Evolutionary conservation across 2,888 invertebrate genomes (phyloP).

Genomic region (Leucoma salicis): DNA sequence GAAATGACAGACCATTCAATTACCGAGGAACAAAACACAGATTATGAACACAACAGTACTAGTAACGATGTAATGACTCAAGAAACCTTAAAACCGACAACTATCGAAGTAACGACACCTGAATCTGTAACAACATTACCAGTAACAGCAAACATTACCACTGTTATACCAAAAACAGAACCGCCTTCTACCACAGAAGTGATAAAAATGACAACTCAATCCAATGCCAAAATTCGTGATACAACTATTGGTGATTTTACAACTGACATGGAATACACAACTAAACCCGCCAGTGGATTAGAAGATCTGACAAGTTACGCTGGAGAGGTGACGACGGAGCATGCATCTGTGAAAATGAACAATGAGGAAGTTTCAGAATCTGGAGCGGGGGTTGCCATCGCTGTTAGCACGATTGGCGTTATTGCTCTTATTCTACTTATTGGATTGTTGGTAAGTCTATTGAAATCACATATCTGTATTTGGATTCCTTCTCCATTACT

Average conservation of each 20-base stretch:
- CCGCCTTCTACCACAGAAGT: slow-evolving; percentile 9
- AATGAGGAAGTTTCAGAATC: slow-evolving; percentile 72
- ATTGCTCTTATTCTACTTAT: slow-evolving; percentile 89
- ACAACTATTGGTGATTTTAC: slow-evolving; percentile 43
- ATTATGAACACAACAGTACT: slow-evolving; percentile 57
- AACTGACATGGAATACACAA: slow-evolving; percentile 41
- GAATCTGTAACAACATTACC: slow-evolving; percentile 14
- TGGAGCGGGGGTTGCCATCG: slow-evolving; percentile 90
- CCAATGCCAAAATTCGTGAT: slow-evolving; percentile 41
- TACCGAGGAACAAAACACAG: slow-evolving; percentile 19
- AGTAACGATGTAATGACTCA: slow-evolving; percentile 63
- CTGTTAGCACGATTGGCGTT: slow-evolving; percentile 90
- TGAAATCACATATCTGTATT: neutral
- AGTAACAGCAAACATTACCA: slow-evolving; percentile 11
- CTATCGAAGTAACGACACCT: slow-evolving; percentile 15
- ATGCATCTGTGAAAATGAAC: slow-evolving; percentile 45
- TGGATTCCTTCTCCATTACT: no score
- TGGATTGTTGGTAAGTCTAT: slow-evolving; percentile 85
- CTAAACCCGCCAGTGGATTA: slow-evolving; percentile 47
- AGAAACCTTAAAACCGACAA: slow-evolving; percentile 27
- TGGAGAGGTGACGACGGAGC: slow-evolving; percentile 62
- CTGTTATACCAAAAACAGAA: slow-evolving; percentile 12
- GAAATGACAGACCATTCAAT: slow-evolving; percentile 34
- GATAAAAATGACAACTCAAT: slow-evolving; percentile 30
- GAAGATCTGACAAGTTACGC: slow-evolving; percentile 56